A percentile compares a stretch with the other conserved stretches of the same genome.
These are phyloP conservation scores for Brachyptera risi DNA, from an alignment of 2,888 invertebrate genomes.

Conservation along the genomic window DNA sequence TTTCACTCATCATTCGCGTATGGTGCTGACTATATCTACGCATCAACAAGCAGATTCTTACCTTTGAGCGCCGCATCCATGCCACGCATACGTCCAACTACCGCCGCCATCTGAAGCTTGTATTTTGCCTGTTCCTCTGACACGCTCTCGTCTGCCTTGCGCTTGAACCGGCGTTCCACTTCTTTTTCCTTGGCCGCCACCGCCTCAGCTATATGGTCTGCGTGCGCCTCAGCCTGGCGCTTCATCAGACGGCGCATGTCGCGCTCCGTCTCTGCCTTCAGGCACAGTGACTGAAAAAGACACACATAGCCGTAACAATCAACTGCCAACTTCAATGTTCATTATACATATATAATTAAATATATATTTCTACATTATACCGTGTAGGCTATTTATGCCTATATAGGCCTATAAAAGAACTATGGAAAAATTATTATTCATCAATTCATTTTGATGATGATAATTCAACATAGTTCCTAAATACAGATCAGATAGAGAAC, in stretches of 20 bases:
- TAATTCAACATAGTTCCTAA: no score
- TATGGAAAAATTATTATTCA: no score
- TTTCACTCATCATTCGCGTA: no score
- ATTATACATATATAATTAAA: no score
- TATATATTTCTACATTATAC: no score
- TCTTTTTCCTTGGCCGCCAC: conserved; percentile 55
- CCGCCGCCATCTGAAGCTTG: conserved; percentile 65
- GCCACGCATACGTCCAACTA: conserved; percentile 70
- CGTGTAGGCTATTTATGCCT: no score
- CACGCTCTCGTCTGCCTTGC: conserved; percentile 62
- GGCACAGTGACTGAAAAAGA: conserved; percentile 57
- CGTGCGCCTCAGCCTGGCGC: conserved; percentile 80
- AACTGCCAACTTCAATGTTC: no score
- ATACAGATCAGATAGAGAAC: no score
- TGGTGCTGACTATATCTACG: background rate
- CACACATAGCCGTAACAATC: no score
- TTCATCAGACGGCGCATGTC: conserved; percentile 74
- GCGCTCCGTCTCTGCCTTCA: conserved; percentile 63
- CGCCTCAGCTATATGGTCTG: conserved; percentile 72
- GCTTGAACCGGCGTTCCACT: conserved; percentile 50
- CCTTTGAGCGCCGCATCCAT: conserved; percentile 72
- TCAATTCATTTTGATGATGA: no score
- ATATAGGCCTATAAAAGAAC: no score
- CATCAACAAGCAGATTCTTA: conserved; percentile 42
- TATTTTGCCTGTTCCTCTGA: conserved; percentile 63